These are phyloP conservation scores for Bergia puertoricense DNA, from an alignment of 92 coral and sea anemone species.

Conservation along the genomic window DNA sequence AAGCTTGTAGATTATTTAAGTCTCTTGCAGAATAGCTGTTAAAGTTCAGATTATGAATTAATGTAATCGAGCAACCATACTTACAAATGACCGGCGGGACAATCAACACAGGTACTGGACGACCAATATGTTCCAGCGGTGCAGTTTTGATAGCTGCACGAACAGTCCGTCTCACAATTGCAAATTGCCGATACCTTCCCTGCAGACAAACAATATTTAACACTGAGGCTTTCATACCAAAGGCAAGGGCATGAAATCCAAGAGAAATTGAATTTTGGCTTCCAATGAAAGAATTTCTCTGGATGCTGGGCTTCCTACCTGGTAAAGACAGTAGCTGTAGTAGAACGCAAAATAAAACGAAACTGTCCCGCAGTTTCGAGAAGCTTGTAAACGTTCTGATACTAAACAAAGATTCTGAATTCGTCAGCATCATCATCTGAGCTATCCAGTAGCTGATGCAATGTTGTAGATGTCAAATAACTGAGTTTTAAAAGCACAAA, in stretches of 20 bases:
- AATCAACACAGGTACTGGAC: slow-evolving; percentile 77
- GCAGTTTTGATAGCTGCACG: slow-evolving; percentile 82
- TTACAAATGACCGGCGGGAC: slow-evolving; percentile 95
- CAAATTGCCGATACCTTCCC: slow-evolving; percentile 68
- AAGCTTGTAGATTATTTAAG: background rate
- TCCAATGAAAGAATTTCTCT: background rate
- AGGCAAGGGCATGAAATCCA: background rate
- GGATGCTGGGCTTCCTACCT: slow-evolving; percentile 29
- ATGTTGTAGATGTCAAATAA: slow-evolving; percentile 11
- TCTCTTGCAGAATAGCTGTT: background rate
- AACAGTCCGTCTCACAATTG: slow-evolving; percentile 89
- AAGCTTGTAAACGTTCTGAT: slow-evolving; percentile 26
- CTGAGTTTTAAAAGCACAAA: background rate
- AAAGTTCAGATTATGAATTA: slow-evolving; percentile 6
- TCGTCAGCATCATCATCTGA: slow-evolving; percentile 11
- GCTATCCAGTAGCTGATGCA: slow-evolving; percentile 33
- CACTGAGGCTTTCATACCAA: background rate
- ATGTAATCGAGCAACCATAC: slow-evolving; percentile 39
- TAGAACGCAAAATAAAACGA: slow-evolving; percentile 29
- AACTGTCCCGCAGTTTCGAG: slow-evolving; percentile 62
- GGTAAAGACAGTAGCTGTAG: slow-evolving; percentile 18
- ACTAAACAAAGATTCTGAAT: slow-evolving; percentile 19
- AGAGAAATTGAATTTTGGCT: background rate
- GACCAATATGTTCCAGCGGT: slow-evolving; percentile 93
- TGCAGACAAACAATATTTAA: slow-evolving; percentile 5